phyloP scores from a whole-genome alignment of 2,797 vertebrate species.

The Ambastaia sidthimunki region DNA sequence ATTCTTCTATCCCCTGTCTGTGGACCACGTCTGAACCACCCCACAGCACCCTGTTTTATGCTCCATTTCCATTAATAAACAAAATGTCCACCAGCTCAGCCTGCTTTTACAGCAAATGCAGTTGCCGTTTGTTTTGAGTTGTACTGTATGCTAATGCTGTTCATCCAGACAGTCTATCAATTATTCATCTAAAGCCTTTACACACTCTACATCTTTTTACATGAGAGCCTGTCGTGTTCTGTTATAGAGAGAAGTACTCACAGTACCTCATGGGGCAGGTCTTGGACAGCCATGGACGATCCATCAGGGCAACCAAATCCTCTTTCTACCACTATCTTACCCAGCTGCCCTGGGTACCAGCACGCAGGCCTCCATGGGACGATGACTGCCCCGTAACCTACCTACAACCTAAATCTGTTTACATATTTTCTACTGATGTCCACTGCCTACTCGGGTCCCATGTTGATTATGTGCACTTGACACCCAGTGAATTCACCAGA shows the following conservation, averaged over 20 bases:
- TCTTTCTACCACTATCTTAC: slow-evolving; percentile 75
- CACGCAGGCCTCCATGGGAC: slow-evolving; percentile 56
- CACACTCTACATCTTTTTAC: neutral
- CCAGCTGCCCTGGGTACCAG: slow-evolving; percentile 75
- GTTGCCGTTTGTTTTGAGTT: neutral
- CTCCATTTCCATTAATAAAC: slow-evolving; percentile 18
- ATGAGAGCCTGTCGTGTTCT: neutral
- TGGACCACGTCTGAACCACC: neutral
- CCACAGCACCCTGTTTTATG: slow-evolving; percentile 10
- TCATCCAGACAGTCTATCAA: neutral
- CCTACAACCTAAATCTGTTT: slow-evolving; percentile 70
- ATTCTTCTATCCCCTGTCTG: slow-evolving; percentile 11
- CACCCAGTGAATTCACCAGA: slow-evolving; percentile 74
- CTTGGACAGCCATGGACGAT: too few species aligned
- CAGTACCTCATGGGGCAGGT: slow-evolving; percentile 74
- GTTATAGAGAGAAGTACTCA: slow-evolving; percentile 75
- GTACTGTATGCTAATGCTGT: neutral
- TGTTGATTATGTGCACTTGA: slow-evolving; percentile 71
- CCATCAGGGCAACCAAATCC: slow-evolving; percentile 66
- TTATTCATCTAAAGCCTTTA: neutral
- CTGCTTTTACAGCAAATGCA: neutral
- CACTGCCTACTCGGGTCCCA: slow-evolving; percentile 73
- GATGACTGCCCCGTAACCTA: slow-evolving; percentile 54
- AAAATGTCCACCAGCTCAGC: neutral
- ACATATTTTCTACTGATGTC: slow-evolving; percentile 72